Evolutionary conservation across 2,797 vertebrate genomes (phyloP), one percentile per base, ranked within the genome.

Genomic region (Pitangus sulphuratus): DNA sequence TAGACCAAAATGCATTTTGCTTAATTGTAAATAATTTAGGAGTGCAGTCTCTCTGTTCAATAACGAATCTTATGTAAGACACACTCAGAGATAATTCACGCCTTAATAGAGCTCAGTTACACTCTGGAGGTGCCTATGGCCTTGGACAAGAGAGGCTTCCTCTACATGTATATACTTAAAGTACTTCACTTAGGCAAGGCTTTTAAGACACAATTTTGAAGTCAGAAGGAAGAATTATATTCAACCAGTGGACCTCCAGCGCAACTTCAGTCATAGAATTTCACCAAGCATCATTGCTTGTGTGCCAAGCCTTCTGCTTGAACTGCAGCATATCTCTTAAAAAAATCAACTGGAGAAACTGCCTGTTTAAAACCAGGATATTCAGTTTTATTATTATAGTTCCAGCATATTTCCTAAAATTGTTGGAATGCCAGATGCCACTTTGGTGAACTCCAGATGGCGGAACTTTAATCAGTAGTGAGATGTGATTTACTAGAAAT

Each of bases 341-440:
- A 93, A 82, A 84, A 65, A 92, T 82, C 62, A 84, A 44, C 74
- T 89, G 78, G 62, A 77, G 50, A 94, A 92, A 60, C 31, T 82
- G 70, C 68, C 53, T 90, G 9, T 56, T 92, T 90, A 70, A 93
- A 94, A 84, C 51, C 53, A 93, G 88, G 68, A 80, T 89, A 86
- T 84, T 92, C 1, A 0, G 19, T 89, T 95, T 93, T 87, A 87
- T 87, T 94, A 64, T 87, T 92, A 94, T 83, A 60, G 81, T 81
- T 94, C n/a, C 56, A 85, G 39, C 64, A 47, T 87, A 89, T 94
- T 95, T 97, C 71, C 95, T 96, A 94, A 93, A 90, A 90, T 70
- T 82, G 68, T 83, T 85, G 68, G 56, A 77, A 89, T 82, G 84
- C 92, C 93, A 93, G 88, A 92, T 95, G 94, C 81, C 71, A 77